Conservation (phyloP, 2,113 vertebrate species). For the Phalacrocorax aristotelis region DNA sequence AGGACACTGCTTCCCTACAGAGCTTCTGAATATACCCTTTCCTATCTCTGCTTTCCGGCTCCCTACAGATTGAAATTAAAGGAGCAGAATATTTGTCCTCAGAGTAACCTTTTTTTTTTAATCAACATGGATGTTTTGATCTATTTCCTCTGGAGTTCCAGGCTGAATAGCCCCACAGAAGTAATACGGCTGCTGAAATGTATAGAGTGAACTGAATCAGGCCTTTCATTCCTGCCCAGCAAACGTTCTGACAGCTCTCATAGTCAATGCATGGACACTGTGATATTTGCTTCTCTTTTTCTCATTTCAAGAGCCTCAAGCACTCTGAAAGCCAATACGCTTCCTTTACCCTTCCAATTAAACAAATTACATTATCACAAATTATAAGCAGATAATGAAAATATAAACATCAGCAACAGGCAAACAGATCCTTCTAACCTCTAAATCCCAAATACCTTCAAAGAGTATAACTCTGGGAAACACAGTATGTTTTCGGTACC, state of each 20-base stretch:
- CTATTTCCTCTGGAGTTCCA: neutral
- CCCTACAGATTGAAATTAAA: conserved; percentile 17
- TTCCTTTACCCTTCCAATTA: neutral
- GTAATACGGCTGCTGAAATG: neutral
- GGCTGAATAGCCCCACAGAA: neutral
- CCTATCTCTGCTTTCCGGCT: neutral
- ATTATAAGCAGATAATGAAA: neutral
- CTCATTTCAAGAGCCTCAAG: neutral
- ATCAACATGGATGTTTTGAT: conserved; percentile 10
- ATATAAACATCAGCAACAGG: neutral
- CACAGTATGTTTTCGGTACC: neutral
- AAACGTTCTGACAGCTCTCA: neutral
- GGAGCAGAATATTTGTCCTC: conserved; percentile 13
- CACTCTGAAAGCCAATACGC: neutral
- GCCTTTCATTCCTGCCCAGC: neutral
- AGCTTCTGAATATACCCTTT: neutral
- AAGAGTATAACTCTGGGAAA: neutral
- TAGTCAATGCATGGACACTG: neutral
- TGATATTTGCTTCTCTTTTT: neutral
- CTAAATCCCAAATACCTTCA: neutral
- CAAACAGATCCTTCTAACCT: neutral
- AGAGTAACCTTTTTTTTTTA: conserved; percentile 22
- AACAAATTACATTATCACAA: neutral
- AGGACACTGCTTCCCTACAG: neutral
- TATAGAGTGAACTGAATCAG: neutral